phyloP scores from a whole-genome alignment of 1,140 invertebrate genomes.

The Drosophila oshimai region DNA sequence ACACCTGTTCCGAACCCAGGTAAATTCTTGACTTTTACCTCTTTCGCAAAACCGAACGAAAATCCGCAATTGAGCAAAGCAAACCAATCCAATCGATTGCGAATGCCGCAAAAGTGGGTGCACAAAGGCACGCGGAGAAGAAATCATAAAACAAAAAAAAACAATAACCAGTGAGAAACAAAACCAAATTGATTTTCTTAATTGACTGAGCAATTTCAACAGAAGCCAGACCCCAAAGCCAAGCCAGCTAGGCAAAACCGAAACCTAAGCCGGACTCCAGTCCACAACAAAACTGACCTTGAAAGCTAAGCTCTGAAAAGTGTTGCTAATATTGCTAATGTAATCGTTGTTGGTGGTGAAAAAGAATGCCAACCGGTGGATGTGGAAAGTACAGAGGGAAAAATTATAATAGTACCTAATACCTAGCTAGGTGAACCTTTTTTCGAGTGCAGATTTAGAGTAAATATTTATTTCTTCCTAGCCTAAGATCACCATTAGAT shows the following conservation, averaged over 20 bases:
- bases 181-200: conserved; percentile 72
- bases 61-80: conserved; percentile 59
- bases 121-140: conserved; percentile 26
- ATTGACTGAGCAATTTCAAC: conserved; percentile 74
- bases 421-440: no score
- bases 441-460: no score
- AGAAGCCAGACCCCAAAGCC: conserved; percentile 23
- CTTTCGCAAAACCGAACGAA: conserved; percentile 57
- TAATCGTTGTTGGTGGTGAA: conserved; percentile 18
- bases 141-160: conserved; percentile 17
- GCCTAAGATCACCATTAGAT: no score
- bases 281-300: conserved; percentile 67
- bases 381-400: conserved; percentile 48
- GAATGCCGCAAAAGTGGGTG: conserved; percentile 59
- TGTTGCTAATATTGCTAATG: conserved; percentile 37
- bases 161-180: conserved; percentile 32
- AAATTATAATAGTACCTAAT: neutral
- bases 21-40: conserved; percentile 65
- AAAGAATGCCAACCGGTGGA: conserved; percentile 63
- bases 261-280: conserved; percentile 26
- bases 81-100: conserved; percentile 27
- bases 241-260: conserved; percentile 12
- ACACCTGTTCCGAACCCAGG: conserved; percentile 32
- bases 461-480: no score
- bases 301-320: conserved; percentile 46